Evolutionary conservation across 2,888 invertebrate species (phyloP), one percentile per base, ranked within the genome.

Genomic region (Helobdella robusta): DNA sequence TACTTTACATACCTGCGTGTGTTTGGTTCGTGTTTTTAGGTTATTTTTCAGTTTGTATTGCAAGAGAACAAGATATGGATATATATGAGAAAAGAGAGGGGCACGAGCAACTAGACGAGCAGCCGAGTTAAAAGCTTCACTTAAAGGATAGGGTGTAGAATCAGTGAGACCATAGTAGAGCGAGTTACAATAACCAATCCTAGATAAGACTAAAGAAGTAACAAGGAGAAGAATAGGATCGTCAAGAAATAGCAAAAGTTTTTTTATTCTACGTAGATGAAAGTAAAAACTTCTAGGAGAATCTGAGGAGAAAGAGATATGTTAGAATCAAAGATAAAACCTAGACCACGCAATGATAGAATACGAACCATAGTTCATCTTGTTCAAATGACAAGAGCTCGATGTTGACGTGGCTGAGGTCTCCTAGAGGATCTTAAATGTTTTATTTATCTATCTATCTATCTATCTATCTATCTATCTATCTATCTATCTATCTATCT

Each of bases 301-400:
- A 48, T 48, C 2, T 8, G 3, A 48, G 8, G 23, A 48, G 23
- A 20, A 20, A 48, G 8, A 48, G 25, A 18, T 6, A n/a, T n/a
- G n/a, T n/a, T n/a, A n/a, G n/a, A n/a, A n/a, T n/a, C n/a, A n/a
- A n/a, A n/a, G n/a, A n/a, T n/a, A n/a, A n/a, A n/a, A n/a, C n/a
- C n/a, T n/a, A n/a, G n/a, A n/a, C n/a, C n/a, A n/a, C n/a, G n/a
- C n/a, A n/a, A n/a, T n/a, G n/a, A n/a, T n/a, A n/a, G n/a, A n/a
- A n/a, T 50, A 20, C 54, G 3, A 18, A 56, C 56, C 56, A 56
- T 28, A 56, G 32, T 30, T 56, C 56, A 8, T 56, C 56, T 6
- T 23, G 56, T 8, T 5, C 28, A 11, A 30, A 25, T 1, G 56
- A 56, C 5, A 56, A n/a, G 18, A 56, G 8, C 23, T 56, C 56